A percentile compares a stretch with the other conserved stretches of the same genome.
These are phyloP conservation scores for Mythimna albipuncta DNA, from an alignment of 2,888 invertebrate species.

Conservation along the genomic window DNA sequence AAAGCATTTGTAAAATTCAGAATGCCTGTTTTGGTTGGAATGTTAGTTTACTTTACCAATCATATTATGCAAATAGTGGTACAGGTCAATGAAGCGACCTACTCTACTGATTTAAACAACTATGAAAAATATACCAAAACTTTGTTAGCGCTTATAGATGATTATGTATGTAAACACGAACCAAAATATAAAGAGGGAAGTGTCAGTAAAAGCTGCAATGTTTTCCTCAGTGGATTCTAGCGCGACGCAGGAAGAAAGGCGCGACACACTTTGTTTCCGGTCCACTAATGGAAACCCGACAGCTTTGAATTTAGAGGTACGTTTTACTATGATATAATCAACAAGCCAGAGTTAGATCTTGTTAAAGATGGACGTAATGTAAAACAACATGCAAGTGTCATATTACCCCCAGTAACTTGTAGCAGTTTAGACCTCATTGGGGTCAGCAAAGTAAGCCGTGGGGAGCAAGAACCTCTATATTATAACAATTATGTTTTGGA, in stretches of 20 bases:
- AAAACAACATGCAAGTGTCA: slow-evolving; percentile 69
- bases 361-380: slow-evolving; percentile 53
- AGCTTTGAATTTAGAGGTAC: slow-evolving; percentile 19
- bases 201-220: slow-evolving; percentile 36
- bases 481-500: slow-evolving; percentile 70
- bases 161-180: slow-evolving; percentile 3
- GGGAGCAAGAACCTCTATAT: slow-evolving; percentile 64
- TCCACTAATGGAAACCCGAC: slow-evolving; percentile 49
- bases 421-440: slow-evolving; percentile 76
- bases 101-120: background rate
- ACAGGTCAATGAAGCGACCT: slow-evolving; percentile 4
- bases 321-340: slow-evolving; percentile 44
- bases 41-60: slow-evolving; percentile 19
- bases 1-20: slow-evolving; percentile 15
- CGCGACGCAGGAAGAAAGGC: slow-evolving; percentile 44
- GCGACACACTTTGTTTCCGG: slow-evolving; percentile 40
- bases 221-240: slow-evolving; percentile 1
- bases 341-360: slow-evolving; percentile 19
- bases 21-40: slow-evolving; percentile 24
- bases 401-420: slow-evolving; percentile 55
- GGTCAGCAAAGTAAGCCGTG: slow-evolving; percentile 75
- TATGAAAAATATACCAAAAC: background rate
- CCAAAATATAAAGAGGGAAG: slow-evolving; percentile 10
- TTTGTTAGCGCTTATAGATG: slow-evolving; percentile 1
- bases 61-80: slow-evolving; percentile 13